Evolutionary conservation across 1,140 invertebrate species (phyloP).

Genomic region (Dryas iulia): DNA sequence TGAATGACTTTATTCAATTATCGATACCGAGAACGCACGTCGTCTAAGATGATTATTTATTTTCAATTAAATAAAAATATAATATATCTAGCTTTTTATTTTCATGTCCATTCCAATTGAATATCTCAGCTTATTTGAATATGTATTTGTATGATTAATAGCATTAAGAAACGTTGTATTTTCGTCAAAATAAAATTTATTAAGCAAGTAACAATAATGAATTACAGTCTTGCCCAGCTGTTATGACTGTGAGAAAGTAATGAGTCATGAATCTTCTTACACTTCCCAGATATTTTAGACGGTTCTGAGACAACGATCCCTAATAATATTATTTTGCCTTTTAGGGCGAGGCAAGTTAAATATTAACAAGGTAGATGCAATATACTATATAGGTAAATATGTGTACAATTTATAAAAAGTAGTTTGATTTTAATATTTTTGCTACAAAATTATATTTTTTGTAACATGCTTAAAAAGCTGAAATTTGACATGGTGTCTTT

Average conservation of each 20-base stretch:
- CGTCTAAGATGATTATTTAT: constrained; percentile 20
- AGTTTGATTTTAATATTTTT: too few relatives aligned
- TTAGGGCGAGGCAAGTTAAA: not conserved
- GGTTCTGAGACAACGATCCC: not conserved
- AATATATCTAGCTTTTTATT: too few relatives aligned
- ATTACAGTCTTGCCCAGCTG: not conserved
- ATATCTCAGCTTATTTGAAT: not conserved
- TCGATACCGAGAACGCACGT: constrained; percentile 69
- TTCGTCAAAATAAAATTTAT: not conserved
- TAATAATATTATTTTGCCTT: not conserved
- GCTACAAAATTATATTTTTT: too few relatives aligned
- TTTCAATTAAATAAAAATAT: not conserved
- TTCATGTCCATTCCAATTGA: not conserved
- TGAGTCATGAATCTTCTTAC: not conserved
- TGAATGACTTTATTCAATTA: constrained; percentile 78
- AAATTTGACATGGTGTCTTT: too few relatives aligned
- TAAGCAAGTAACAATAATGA: not conserved
- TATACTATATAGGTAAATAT: too few relatives aligned
- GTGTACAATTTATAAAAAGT: too few relatives aligned
- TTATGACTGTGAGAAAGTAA: not conserved
- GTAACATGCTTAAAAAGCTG: too few relatives aligned
- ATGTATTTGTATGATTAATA: not conserved
- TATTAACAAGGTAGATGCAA: too few relatives aligned
- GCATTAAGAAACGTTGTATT: not conserved
- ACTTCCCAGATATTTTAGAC: not conserved